A percentile compares a stretch with the other conserved stretches of the same genome.
phyloP scores from a whole-genome alignment of 2,113 vertebrate species.

The Hydrochoerus hydrochaeris region DNA sequence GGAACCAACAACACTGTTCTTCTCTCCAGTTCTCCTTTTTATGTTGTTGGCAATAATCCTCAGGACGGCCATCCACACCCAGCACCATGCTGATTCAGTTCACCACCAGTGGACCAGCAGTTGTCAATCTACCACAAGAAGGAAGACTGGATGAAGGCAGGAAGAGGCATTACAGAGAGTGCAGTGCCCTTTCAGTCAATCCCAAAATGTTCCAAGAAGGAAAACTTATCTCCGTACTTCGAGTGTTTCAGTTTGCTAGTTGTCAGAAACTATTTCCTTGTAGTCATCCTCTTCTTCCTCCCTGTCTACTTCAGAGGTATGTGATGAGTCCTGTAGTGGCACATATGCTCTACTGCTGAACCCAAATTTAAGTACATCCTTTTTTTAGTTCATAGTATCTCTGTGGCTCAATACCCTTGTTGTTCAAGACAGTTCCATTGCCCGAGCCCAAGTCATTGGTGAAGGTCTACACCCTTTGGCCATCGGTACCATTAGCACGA shows the following conservation, averaged over 20 bases:
- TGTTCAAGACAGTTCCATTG: constrained; percentile 95
- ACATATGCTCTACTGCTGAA: constrained; percentile 94
- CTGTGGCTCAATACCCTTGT: constrained; percentile 96
- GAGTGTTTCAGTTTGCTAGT: constrained; percentile 77
- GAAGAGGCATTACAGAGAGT: constrained; percentile 78
- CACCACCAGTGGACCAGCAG: too few species aligned
- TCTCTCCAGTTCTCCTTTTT: too few species aligned
- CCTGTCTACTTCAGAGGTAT: constrained; percentile 93
- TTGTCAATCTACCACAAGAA: constrained; percentile 19
- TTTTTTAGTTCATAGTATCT: constrained; percentile 92
- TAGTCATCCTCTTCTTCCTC: constrained; percentile 89
- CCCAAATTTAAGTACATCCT: constrained; percentile 93
- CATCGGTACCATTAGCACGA: constrained; percentile 89
- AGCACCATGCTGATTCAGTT: too few species aligned
- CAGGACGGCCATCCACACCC: too few species aligned
- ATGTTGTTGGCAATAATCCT: too few species aligned
- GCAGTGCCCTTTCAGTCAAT: constrained; percentile 29
- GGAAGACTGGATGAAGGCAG: constrained; percentile 87
- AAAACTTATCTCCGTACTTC: not conserved
- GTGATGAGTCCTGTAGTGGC: constrained; percentile 96
- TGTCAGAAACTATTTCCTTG: constrained; percentile 84
- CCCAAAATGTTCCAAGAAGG: not conserved
- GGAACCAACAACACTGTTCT: too few species aligned
- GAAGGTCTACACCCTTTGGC: too few species aligned
- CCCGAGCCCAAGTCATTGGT: too few species aligned